Conservation (phyloP, 2,113 vertebrate species). For the Sander lucioperca region DNA sequence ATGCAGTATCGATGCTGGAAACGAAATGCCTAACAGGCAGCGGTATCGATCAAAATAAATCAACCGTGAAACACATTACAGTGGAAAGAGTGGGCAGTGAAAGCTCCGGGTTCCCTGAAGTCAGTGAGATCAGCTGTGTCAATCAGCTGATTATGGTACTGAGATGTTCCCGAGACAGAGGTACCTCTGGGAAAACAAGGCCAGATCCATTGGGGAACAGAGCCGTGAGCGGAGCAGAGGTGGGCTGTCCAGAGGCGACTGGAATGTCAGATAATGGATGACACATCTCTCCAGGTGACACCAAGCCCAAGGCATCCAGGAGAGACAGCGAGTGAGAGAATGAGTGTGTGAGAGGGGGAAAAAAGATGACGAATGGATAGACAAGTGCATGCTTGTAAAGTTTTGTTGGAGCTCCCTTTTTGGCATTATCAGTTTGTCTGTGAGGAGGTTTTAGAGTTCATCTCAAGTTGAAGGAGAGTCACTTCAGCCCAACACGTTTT, state of each 20-base stretch:
- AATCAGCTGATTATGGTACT: slow-evolving; percentile 33
- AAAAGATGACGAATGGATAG: slow-evolving; percentile 62
- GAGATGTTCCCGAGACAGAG: slow-evolving; percentile 34
- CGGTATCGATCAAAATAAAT: slow-evolving; percentile 60
- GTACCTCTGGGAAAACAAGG: slow-evolving; percentile 21
- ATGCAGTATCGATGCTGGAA: slow-evolving; percentile 35
- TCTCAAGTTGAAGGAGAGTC: slow-evolving; percentile 65
- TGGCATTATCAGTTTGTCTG: slow-evolving; percentile 24
- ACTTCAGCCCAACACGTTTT: neutral
- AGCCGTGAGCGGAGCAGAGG: slow-evolving; percentile 24
- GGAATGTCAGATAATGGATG: slow-evolving; percentile 74
- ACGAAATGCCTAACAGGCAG: slow-evolving; percentile 60
- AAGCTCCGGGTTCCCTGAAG: slow-evolving; percentile 31
- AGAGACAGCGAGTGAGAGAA: slow-evolving; percentile 9
- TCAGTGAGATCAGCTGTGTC: slow-evolving; percentile 29
- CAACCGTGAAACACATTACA: slow-evolving; percentile 33
- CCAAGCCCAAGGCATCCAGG: slow-evolving; percentile 57
- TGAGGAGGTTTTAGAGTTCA: slow-evolving; percentile 50
- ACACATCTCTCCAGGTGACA: slow-evolving; percentile 69
- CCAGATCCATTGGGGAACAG: slow-evolving; percentile 19
- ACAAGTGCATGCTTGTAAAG: slow-evolving; percentile 76
- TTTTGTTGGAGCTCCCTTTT: slow-evolving; percentile 43
- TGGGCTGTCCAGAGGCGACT: slow-evolving; percentile 50
- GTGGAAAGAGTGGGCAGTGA: slow-evolving; percentile 25
- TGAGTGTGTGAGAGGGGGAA: neutral